These are phyloP conservation scores for Tinea semifulvella DNA, from an alignment of 2,888 invertebrate species.

Conservation along the genomic window DNA sequence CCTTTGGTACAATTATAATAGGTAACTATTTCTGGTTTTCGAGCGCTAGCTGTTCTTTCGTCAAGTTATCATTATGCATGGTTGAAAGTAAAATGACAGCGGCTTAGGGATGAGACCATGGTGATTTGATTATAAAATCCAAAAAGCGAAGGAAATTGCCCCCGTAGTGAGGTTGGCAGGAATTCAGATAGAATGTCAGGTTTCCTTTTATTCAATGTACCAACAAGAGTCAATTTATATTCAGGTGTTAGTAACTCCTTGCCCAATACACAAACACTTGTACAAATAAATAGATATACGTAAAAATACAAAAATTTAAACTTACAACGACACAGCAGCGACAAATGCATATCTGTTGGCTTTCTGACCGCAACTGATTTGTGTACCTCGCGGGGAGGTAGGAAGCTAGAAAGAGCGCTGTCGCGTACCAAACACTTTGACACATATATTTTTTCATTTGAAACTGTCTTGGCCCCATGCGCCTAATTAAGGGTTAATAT, in stretches of 20 bases:
- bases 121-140: conserved; percentile 23
- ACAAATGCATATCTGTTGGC: conserved; percentile 16
- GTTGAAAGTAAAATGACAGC: conserved; percentile 22
- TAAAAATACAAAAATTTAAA: conserved; percentile 18
- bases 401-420: too few relatives aligned
- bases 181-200: conserved; percentile 20
- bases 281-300: conserved; percentile 18
- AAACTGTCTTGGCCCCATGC: too few relatives aligned
- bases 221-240: conserved; percentile 19
- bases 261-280: conserved; percentile 15
- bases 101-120: conserved; percentile 9
- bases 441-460: conserved; percentile 3
- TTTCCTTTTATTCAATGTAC: conserved; percentile 21
- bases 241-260: not conserved
- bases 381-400: conserved; percentile 14
- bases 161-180: conserved; percentile 19
- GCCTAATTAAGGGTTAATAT: too few relatives aligned
- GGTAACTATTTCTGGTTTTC: conserved; percentile 24
- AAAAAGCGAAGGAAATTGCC: conserved; percentile 19
- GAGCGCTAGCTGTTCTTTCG: conserved; percentile 16
- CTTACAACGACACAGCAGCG: conserved; percentile 18
- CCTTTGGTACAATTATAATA: conserved; percentile 23
- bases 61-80: conserved; percentile 20
- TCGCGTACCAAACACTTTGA: not conserved
- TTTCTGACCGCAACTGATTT: conserved; percentile 14